phyloP scores from a whole-genome alignment of 2,888 invertebrate genomes.

The Diadegma fenestrale region DNA sequence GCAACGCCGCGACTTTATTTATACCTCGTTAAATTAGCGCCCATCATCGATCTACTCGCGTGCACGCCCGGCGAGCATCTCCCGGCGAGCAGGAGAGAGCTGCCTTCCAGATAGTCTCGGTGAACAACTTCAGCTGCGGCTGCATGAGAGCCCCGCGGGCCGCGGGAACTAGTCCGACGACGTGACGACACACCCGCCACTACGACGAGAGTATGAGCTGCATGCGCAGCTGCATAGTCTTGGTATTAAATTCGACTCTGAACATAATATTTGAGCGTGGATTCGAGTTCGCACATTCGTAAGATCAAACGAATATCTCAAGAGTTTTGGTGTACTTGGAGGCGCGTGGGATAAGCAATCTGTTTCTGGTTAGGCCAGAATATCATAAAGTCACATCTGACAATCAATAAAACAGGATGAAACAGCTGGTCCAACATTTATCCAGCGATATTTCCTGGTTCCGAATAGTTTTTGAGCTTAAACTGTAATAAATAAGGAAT shows the following conservation, averaged over 20 bases:
- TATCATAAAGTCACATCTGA: background rate
- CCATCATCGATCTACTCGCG: conserved; percentile 78
- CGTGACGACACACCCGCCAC: conserved; percentile 68
- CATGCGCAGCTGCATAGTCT: conserved; percentile 23
- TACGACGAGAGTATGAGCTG: conserved; percentile 40
- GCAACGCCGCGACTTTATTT: conserved; percentile 77
- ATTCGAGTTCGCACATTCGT: background rate
- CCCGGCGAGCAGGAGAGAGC: conserved; percentile 62
- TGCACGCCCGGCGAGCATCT: conserved; percentile 63
- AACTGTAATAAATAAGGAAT: conserved; percentile 4
- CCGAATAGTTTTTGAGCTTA: background rate
- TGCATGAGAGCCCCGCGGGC: conserved; percentile 66
- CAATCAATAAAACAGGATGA: background rate
- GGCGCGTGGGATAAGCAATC: background rate
- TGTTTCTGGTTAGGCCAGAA: background rate
- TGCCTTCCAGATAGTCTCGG: conserved; percentile 44
- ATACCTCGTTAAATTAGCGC: conserved; percentile 82
- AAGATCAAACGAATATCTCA: conserved; percentile 1
- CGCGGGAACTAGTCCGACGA: conserved; percentile 73
- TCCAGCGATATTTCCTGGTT: background rate
- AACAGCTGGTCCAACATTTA: background rate
- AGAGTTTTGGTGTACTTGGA: background rate
- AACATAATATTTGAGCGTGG: background rate
- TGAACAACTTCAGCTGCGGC: conserved; percentile 64
- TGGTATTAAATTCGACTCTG: background rate